phyloP scores from a whole-genome alignment of 2,888 invertebrate species.

The Dryobota labecula region DNA sequence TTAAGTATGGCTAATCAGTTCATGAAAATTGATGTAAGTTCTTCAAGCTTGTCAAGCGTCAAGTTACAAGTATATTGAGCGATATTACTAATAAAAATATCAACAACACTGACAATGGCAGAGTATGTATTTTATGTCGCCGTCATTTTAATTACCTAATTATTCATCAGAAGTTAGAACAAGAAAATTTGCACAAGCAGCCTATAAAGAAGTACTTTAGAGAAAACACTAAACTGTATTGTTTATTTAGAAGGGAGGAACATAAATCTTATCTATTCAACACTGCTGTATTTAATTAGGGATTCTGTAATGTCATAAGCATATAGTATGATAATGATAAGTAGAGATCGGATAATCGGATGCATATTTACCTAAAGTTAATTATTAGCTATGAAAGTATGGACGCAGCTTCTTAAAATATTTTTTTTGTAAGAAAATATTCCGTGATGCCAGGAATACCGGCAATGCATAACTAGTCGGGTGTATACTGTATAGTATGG shows the following conservation, averaged over 20 bases:
- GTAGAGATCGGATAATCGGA: too few relatives aligned
- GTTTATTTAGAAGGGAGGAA: neutral
- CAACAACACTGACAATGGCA: conserved; percentile 11
- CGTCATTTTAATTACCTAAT: neutral
- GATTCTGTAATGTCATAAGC: too few relatives aligned
- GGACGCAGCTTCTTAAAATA: too few relatives aligned
- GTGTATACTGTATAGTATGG: too few relatives aligned
- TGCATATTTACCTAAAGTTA: too few relatives aligned
- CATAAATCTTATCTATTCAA: neutral
- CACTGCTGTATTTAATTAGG: too few relatives aligned
- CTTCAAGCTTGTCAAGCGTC: neutral
- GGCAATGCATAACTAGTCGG: too few relatives aligned
- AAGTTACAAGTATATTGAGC: neutral
- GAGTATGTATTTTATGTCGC: neutral
- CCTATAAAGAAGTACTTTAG: neutral
- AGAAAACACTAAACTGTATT: neutral
- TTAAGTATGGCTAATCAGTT: neutral
- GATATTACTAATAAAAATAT: neutral
- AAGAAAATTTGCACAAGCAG: neutral
- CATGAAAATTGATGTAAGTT: neutral
- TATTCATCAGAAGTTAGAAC: neutral
- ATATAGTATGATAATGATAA: too few relatives aligned
- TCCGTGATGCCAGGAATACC: too few relatives aligned
- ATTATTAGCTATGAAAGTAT: too few relatives aligned
- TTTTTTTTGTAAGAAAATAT: too few relatives aligned